These are phyloP conservation scores for Mizuhopecten yessoensis DNA, from an alignment of 1,140 invertebrate genomes.

Conservation along the genomic window DNA sequence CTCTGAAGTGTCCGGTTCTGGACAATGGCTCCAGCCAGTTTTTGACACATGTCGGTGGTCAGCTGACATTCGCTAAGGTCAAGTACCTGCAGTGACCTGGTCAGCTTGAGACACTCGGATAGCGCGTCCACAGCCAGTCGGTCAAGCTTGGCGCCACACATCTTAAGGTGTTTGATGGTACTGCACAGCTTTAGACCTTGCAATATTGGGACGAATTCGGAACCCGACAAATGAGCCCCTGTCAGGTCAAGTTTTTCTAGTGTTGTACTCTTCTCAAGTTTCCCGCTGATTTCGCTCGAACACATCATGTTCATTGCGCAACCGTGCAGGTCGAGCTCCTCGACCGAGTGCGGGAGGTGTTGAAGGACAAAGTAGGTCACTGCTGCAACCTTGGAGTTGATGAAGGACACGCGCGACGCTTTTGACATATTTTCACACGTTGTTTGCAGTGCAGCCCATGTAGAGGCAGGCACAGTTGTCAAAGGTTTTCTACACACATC, in stretches of 20 bases:
- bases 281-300: conserved; percentile 66
- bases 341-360: conserved; percentile 68
- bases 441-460: conserved; percentile 72
- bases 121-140: conserved; percentile 67
- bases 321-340: conserved; percentile 67
- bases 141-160: conserved; percentile 70
- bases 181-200: conserved; percentile 73
- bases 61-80: conserved; percentile 75
- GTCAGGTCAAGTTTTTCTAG: conserved; percentile 68
- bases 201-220: conserved; percentile 69
- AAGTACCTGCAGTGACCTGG: conserved; percentile 68
- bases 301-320: conserved; percentile 74
- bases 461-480: conserved; percentile 62
- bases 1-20: conserved; percentile 67
- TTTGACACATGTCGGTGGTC: conserved; percentile 67
- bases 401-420: conserved; percentile 64
- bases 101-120: conserved; percentile 73
- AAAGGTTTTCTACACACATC: conserved; percentile 57
- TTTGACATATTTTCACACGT: conserved; percentile 68
- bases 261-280: conserved; percentile 68
- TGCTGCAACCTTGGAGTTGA: conserved; percentile 59
- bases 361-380: conserved; percentile 73
- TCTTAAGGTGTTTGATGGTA: conserved; percentile 65
- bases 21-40: conserved; percentile 64
- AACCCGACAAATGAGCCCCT: conserved; percentile 69